Conservation (phyloP, 2,888 invertebrate genomes). For the Leucania comma region DNA sequence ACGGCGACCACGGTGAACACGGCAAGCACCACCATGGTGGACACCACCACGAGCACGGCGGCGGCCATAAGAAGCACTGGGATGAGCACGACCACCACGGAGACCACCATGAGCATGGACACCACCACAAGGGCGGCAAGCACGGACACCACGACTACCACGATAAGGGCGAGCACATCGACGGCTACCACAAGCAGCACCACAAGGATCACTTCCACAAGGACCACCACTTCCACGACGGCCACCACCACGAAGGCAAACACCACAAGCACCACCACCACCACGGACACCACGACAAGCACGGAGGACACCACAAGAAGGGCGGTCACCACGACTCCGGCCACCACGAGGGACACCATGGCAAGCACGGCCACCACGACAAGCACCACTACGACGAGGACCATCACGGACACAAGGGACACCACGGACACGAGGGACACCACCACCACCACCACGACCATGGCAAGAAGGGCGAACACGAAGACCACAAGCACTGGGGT, state of each 20-base stretch:
- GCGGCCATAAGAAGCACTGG: conserved; percentile 95
- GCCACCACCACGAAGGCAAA: conserved; percentile 95
- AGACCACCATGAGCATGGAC: conserved; percentile 94
- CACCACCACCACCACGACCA: conserved; percentile 94
- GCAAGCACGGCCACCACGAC: conserved; percentile 95
- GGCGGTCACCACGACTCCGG: conserved; percentile 95
- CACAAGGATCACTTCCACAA: conserved; percentile 97
- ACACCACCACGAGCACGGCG: conserved; percentile 94
- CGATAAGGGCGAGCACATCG: conserved; percentile 95
- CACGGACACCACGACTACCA: conserved; percentile 96
- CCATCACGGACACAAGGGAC: conserved; percentile 95
- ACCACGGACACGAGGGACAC: conserved; percentile 94
- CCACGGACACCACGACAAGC: conserved; percentile 93
- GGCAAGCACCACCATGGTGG: conserved; percentile 91
- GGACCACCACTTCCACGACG: conserved; percentile 97
- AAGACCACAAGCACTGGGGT: conserved; percentile 94
- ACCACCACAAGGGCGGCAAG: conserved; percentile 95
- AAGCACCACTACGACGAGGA: conserved; percentile 95
- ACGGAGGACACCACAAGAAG: conserved; percentile 95
- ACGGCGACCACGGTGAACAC: conserved; percentile 94
- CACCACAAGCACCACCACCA: conserved; percentile 95
- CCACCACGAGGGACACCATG: conserved; percentile 94
- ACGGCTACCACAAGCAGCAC: conserved; percentile 96
- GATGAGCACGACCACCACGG: conserved; percentile 94
- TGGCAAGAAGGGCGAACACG: conserved; percentile 94